Evolutionary conservation across 92 coral and sea anemone genomes (phyloP).

Genomic region (Palythoa caribaeorum): DNA sequence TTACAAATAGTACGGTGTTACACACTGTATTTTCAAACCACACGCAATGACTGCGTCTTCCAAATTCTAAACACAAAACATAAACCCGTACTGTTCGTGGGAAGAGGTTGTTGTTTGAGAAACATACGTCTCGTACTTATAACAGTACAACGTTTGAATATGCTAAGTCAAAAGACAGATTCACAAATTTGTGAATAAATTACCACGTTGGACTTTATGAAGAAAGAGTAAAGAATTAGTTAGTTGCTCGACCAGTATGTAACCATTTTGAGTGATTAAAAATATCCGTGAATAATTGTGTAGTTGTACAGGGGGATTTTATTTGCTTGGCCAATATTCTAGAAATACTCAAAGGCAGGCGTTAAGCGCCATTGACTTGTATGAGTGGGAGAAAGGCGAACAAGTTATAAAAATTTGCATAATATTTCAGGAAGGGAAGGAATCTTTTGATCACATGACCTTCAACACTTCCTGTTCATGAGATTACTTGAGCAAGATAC

Average conservation of each 20-base stretch:
- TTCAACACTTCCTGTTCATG: slow-evolving; percentile 29
- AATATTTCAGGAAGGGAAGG: slow-evolving; percentile 75
- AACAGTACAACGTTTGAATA: not conserved
- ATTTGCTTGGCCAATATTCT: slow-evolving; percentile 31
- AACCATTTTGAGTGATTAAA: slow-evolving; percentile 37
- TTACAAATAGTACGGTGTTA: slow-evolving; percentile 49
- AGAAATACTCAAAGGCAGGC: slow-evolving; percentile 26
- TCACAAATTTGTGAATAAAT: slow-evolving; percentile 66
- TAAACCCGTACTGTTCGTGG: slow-evolving; percentile 16
- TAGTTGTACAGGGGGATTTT: slow-evolving; percentile 23
- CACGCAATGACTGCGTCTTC: slow-evolving; percentile 43
- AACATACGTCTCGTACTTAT: not conserved
- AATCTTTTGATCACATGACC: slow-evolving; percentile 76
- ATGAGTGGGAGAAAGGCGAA: slow-evolving; percentile 52
- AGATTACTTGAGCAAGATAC: slow-evolving; percentile 14
- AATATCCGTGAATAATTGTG: slow-evolving; percentile 52
- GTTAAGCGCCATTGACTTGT: slow-evolving; percentile 38
- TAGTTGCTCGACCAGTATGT: slow-evolving; percentile 39
- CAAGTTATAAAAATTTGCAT: slow-evolving; percentile 75
- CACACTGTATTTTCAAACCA: slow-evolving; percentile 58
- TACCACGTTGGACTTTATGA: slow-evolving; percentile 63
- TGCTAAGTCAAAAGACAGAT: slow-evolving; percentile 33
- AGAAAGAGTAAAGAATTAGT: slow-evolving; percentile 31
- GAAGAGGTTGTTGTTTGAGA: slow-evolving; percentile 13
- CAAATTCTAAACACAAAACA: slow-evolving; percentile 42